These are phyloP conservation scores for Megalurothrips usitatus DNA, from an alignment of 2,888 invertebrate species.

Conservation along the genomic window DNA sequence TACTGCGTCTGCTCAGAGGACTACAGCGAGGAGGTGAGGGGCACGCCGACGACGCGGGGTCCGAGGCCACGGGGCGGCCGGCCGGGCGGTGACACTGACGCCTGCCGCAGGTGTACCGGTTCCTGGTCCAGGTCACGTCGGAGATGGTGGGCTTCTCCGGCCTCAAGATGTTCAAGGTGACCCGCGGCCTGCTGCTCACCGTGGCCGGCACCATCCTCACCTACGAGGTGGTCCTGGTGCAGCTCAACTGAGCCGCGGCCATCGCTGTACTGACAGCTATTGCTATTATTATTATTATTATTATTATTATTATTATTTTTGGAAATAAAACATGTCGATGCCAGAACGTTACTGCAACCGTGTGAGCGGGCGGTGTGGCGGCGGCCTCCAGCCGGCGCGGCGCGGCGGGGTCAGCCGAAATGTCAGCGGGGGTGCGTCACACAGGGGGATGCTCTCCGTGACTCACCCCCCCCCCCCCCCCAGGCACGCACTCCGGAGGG, in stretches of 20 bases:
- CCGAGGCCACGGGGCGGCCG: neutral
- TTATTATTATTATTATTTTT: neutral
- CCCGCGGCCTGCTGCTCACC: slow-evolving; percentile 38
- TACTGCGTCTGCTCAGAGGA: slow-evolving; percentile 58
- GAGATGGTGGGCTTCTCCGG: neutral
- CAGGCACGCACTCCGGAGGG: too few relatives aligned
- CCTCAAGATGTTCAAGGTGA: slow-evolving; percentile 14
- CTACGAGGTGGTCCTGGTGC: slow-evolving; percentile 54
- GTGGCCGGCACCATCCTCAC: slow-evolving; percentile 57
- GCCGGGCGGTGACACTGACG: neutral
- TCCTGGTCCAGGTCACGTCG: slow-evolving; percentile 1
- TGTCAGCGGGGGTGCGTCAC: too few relatives aligned
- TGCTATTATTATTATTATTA: too few relatives aligned
- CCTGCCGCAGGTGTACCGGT: neutral
- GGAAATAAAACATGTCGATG: neutral
- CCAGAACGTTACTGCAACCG: neutral
- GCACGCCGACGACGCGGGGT: neutral
- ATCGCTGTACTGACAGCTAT: neutral
- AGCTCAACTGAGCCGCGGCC: slow-evolving; percentile 45
- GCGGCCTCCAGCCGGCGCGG: too few relatives aligned
- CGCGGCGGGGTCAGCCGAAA: too few relatives aligned
- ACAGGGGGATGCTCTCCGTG: too few relatives aligned
- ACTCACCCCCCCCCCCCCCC: too few relatives aligned
- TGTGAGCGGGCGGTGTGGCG: neutral
- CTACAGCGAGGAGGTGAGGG: slow-evolving; percentile 55